phyloP scores from a whole-genome alignment of 37 sponge, comb jelly and placozoan genomes.

The Dysidea cf. avara region DNA sequence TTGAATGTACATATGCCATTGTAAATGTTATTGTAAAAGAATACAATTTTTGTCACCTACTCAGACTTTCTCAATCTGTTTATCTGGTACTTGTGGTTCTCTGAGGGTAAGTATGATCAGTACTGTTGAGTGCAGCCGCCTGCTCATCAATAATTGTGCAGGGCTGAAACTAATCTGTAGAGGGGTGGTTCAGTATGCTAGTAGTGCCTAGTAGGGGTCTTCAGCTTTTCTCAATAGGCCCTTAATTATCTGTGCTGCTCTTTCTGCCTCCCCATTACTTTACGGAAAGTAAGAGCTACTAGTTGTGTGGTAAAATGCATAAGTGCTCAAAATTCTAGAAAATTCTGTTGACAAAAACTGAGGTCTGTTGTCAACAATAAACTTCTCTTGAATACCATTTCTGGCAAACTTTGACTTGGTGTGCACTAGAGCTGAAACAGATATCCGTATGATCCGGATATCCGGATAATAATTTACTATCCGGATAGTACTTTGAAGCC shows the following conservation, averaged over 20 bases:
- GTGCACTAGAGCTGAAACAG: no score
- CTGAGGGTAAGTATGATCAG: conserved; percentile 16
- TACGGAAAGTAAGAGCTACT: conserved; percentile 51
- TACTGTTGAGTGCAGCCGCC: conserved; percentile 31
- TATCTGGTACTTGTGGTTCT: conserved; percentile 14
- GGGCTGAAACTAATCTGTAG: conserved; percentile 48
- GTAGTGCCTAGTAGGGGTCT: conserved; percentile 25
- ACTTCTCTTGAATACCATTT: no score
- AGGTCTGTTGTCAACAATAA: no score
- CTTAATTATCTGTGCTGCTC: conserved; percentile 43
- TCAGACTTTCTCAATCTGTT: neutral
- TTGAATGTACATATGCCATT: no score
- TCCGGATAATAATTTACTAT: no score
- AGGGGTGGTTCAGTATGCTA: conserved; percentile 47
- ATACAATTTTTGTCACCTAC: conserved; percentile 2
- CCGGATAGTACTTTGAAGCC: no score
- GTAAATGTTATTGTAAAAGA: no score
- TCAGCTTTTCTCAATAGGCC: conserved; percentile 31
- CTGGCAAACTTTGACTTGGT: conserved; percentile 54
- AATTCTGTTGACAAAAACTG: conserved; percentile 31
- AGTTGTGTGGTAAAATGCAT: conserved; percentile 39
- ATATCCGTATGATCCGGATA: no score
- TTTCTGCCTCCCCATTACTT: conserved; percentile 63
- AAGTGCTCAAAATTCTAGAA: conserved; percentile 19
- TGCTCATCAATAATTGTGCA: conserved; percentile 36